Evolutionary conservation across 2,113 vertebrate species (phyloP).

Genomic region (Pipa parva): DNA sequence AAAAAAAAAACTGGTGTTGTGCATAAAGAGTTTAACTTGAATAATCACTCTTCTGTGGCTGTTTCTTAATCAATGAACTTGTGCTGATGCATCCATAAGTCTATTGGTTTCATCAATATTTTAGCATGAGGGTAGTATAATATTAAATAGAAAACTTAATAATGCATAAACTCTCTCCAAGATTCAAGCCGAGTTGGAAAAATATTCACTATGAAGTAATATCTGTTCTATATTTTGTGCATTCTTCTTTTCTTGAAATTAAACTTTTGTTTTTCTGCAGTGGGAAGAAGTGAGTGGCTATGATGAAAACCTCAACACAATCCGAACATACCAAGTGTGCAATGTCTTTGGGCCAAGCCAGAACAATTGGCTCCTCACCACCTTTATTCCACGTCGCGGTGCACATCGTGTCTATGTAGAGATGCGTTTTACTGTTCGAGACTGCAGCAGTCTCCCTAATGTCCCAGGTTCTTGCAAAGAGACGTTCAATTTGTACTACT

Average conservation of each 20-base stretch:
- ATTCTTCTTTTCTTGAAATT: conserved; percentile 19
- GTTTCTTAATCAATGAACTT: background rate
- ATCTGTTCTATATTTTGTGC: background rate
- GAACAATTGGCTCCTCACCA: conserved; percentile 98
- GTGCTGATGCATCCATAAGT: background rate
- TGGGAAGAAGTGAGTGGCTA: conserved; percentile 99
- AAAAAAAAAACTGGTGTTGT: too few relatives aligned
- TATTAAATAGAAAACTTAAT: background rate
- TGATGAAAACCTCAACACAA: conserved; percentile 98
- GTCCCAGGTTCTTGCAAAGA: conserved; percentile 97
- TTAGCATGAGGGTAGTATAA: background rate
- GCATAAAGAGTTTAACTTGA: background rate
- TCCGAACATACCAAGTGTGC: conserved; percentile 97
- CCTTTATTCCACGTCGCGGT: conserved; percentile 85
- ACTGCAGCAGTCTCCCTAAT: conserved; percentile 97
- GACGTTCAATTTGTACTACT: conserved; percentile 98
- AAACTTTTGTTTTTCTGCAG: conserved; percentile 55
- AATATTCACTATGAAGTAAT: background rate
- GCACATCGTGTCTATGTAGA: conserved; percentile 95
- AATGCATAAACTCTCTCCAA: background rate
- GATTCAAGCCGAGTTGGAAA: background rate
- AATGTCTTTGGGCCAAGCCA: conserved; percentile 96
- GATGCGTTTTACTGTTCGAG: conserved; percentile 95
- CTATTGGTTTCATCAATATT: background rate
- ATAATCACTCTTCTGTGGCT: background rate